Conservation (phyloP, 2,888 invertebrate genomes). For the Harmothoe impar region DNA sequence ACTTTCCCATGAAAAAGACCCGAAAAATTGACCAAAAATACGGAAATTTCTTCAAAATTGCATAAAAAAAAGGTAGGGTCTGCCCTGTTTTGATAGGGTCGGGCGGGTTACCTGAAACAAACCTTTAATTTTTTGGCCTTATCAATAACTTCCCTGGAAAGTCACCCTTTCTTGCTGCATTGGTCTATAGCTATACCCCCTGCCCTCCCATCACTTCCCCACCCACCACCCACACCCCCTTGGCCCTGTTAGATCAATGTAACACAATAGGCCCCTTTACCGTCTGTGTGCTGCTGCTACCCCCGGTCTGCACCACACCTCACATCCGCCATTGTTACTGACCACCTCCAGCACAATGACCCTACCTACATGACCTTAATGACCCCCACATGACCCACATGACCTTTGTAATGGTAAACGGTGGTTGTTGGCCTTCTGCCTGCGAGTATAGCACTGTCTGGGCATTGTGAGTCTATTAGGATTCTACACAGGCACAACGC, state of each 20-base stretch:
- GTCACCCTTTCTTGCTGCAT: too few species aligned
- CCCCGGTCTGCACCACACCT: neutral
- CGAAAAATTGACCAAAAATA: too few species aligned
- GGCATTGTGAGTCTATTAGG: neutral
- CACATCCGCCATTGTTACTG: neutral
- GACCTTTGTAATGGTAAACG: neutral
- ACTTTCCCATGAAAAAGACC: too few species aligned
- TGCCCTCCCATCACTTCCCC: neutral
- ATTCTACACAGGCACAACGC: neutral
- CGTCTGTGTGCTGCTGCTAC: neutral
- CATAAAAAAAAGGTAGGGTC: too few species aligned
- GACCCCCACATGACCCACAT: neutral
- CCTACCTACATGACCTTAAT: neutral
- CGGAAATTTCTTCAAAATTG: too few species aligned
- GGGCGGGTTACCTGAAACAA: too few species aligned
- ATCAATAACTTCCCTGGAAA: too few species aligned
- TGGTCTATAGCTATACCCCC: too few species aligned
- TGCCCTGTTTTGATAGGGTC: too few species aligned
- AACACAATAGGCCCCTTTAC: neutral
- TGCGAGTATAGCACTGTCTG: neutral
- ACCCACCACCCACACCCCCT: neutral
- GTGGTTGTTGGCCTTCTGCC: neutral
- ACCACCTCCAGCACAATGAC: neutral
- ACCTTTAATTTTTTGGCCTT: too few species aligned
- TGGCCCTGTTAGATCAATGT: neutral